Evolutionary conservation across 2,888 invertebrate genomes (phyloP).

Genomic region (Amaurobius ferox): DNA sequence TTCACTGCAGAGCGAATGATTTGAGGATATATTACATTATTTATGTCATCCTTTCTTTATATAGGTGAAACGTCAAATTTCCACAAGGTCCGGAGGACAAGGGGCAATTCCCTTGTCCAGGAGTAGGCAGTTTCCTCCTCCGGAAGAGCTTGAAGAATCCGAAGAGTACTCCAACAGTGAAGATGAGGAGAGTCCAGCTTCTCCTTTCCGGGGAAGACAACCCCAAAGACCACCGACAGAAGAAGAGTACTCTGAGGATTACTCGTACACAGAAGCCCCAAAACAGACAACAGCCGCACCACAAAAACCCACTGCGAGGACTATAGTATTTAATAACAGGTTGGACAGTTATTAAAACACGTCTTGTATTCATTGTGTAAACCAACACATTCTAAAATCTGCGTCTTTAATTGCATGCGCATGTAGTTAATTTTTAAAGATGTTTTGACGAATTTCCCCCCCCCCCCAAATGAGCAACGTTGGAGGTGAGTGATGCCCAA

Average conservation of each 20-base stretch:
- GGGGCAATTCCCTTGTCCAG: slow-evolving; percentile 43
- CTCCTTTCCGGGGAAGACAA: slow-evolving; percentile 42
- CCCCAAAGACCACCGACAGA: slow-evolving; percentile 26
- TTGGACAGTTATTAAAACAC: no score
- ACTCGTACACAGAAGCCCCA: slow-evolving; percentile 55
- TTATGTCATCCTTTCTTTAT: background rate
- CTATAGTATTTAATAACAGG: slow-evolving; percentile 47
- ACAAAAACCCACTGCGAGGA: slow-evolving; percentile 25
- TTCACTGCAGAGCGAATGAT: no score
- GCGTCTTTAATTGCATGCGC: no score
- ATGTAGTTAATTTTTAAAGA: no score
- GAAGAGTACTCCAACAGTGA: slow-evolving; percentile 26
- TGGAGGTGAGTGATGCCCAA: no score
- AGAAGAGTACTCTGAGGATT: slow-evolving; percentile 48
- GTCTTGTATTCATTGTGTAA: no score
- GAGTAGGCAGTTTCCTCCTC: slow-evolving; percentile 74
- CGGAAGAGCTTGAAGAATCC: slow-evolving; percentile 57
- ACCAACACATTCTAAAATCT: no score
- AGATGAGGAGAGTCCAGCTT: slow-evolving; percentile 27
- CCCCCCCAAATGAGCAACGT: no score
- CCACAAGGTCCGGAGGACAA: slow-evolving; percentile 28
- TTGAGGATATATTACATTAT: background rate
- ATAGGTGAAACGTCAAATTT: slow-evolving; percentile 54
- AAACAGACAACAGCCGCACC: slow-evolving; percentile 48
- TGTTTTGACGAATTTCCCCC: no score